Base-by-base conservation (phyloP, 1,140 invertebrate species). In the Pseudomyrmex cubaensis region DNA sequence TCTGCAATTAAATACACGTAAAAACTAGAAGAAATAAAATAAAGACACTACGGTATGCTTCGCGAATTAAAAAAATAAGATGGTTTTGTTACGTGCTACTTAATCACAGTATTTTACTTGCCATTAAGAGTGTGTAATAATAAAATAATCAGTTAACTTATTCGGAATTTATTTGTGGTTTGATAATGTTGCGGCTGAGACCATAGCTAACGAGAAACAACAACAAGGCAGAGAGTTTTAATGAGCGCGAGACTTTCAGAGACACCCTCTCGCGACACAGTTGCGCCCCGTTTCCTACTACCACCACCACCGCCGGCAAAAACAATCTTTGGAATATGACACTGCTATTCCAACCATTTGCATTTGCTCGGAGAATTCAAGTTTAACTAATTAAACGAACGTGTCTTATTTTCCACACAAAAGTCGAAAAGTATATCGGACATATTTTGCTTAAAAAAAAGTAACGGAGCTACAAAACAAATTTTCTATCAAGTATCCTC, bases 281-380 rank as follows among this genome's bases (percentile, higher is more conserved):
- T 67, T 62, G n/a, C 35, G 35, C 35, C 75, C 35, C 35, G 54
- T 46, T 35, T 35, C n/a, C 76, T 80, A 66, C 56, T 52, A n/a
- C 56, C 15, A 9, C 56, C 15, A 9, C 15, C 17, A 20, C 10
- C 35, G 35, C 44, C 15, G 35, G 13, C 52, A 74, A 63, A 3
- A 69, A 17, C 56, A 52, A 74, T 44, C 80, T 69, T 77, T 82
- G 82, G 25, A 89, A 89, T 87, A 86, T 83, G 73, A 89, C 82
- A 87, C 82, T 82, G 80, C 76, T 85, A 84, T 75, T 74, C 5
- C 63, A 57, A 70, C 52, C 52, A 87, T 73, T 83, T 83, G 59
- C 66, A 69, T 85, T 62, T 61, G 35, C 35, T 44, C 17, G 7
- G 17, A 72, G 61, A 80, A 76, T 67, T 77, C 67, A 17, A 69